Evolutionary conservation across 2,888 invertebrate species (phyloP).

Genomic region (Omphaloscelis lunosa): DNA sequence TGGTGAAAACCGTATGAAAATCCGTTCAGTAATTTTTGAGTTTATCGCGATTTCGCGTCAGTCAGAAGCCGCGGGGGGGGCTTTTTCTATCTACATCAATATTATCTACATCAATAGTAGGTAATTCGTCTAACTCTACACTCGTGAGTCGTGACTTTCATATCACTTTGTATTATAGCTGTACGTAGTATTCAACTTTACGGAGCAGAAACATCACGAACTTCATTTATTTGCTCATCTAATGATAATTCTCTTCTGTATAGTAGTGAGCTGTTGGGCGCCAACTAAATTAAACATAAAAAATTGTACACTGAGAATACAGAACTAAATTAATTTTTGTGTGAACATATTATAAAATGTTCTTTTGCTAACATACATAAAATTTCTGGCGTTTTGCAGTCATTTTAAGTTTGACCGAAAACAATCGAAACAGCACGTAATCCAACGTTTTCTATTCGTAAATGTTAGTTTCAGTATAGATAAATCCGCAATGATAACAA

Average conservation of each 20-base stretch:
- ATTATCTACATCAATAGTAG: slow-evolving; percentile 11
- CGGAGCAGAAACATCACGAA: slow-evolving; percentile 53
- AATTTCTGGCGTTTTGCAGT: background rate
- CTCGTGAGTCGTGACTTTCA: slow-evolving; percentile 53
- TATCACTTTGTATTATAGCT: slow-evolving; percentile 24
- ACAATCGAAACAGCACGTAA: slow-evolving; percentile 6
- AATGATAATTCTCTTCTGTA: slow-evolving; percentile 10
- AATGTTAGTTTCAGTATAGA: slow-evolving; percentile 35
- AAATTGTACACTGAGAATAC: background rate
- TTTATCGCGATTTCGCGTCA: no score
- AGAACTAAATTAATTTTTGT: background rate
- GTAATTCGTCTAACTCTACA: slow-evolving; percentile 13
- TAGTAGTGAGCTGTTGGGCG: slow-evolving; percentile 22
- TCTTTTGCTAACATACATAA: background rate
- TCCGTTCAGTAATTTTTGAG: no score
- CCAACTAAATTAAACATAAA: slow-evolving; percentile 5
- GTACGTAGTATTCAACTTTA: background rate
- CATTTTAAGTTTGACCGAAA: slow-evolving; percentile 28
- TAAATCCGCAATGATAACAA: slow-evolving; percentile 30
- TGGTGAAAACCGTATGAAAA: no score
- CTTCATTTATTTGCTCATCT: slow-evolving; percentile 30
- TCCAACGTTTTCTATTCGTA: slow-evolving; percentile 20
- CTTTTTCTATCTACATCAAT: no score
- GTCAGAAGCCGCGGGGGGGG: no score
- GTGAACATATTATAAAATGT: background rate